Conservation (phyloP, 2,888 invertebrate genomes). For the Archips crataeganus region DNA sequence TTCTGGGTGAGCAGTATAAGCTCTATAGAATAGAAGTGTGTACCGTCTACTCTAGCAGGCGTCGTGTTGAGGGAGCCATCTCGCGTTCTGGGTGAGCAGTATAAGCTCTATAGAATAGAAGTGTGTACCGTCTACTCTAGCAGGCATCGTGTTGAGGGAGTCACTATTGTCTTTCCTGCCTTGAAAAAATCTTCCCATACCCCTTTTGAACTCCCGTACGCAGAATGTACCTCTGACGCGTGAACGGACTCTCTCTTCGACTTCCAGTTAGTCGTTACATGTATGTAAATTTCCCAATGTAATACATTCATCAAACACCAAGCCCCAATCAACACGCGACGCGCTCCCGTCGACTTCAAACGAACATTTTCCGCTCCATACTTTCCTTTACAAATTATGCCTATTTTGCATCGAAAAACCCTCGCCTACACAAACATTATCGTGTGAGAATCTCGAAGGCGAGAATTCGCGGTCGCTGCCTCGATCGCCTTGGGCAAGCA, state of each 20-base stretch:
- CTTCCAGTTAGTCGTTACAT: background rate
- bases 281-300: conserved; percentile 2
- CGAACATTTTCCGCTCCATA: background rate
- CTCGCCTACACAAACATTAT: conserved; percentile 19
- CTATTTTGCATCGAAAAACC: conserved; percentile 15
- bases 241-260: background rate
- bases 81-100: too few species aligned
- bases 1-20: too few species aligned
- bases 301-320: conserved; percentile 19
- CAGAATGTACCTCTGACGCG: background rate
- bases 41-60: too few species aligned
- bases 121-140: too few species aligned
- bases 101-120: too few species aligned
- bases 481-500: conserved; percentile 3
- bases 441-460: conserved; percentile 13
- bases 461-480: conserved; percentile 13
- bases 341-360: background rate
- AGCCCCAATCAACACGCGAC: conserved; percentile 18
- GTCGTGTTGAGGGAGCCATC: too few species aligned
- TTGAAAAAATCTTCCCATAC: too few species aligned
- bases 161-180: too few species aligned
- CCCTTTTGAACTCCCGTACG: too few species aligned
- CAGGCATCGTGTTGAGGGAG: too few species aligned
- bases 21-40: too few species aligned
- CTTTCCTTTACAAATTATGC: conserved; percentile 29